Evolutionary conservation across 1,140 invertebrate genomes (phyloP).

Genomic region (Caenorhabditis briggsae): DNA sequence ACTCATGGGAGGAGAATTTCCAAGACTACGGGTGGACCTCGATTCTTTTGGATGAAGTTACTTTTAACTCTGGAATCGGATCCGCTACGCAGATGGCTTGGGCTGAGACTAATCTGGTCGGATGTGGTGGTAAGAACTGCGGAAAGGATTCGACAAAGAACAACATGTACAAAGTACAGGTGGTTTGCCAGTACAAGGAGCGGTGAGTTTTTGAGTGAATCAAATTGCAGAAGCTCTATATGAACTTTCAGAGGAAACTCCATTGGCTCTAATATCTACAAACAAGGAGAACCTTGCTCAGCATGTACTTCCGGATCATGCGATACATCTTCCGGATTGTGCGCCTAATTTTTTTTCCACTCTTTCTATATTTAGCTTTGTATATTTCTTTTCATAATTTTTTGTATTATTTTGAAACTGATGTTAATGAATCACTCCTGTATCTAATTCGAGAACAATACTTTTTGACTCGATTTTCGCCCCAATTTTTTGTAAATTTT

Average conservation of each 20-base stretch:
- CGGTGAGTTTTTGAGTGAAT: background rate
- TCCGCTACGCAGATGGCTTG: conserved; percentile 60
- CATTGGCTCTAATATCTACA: background rate
- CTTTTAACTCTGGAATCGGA: conserved; percentile 53
- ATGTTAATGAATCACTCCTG: background rate
- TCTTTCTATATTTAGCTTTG: too few relatives aligned
- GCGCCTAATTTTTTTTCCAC: too few relatives aligned
- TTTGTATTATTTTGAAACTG: background rate
- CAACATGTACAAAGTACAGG: background rate
- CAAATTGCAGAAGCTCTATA: background rate
- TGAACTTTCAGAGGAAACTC: background rate
- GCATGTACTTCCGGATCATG: background rate
- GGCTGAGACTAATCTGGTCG: conserved; percentile 24
- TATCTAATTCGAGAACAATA: too few relatives aligned
- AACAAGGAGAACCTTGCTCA: background rate
- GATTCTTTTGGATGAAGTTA: background rate
- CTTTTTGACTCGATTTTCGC: too few relatives aligned
- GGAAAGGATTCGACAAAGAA: background rate
- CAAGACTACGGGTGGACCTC: conserved; percentile 53
- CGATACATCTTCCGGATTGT: background rate
- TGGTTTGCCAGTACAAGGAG: conserved; percentile 43
- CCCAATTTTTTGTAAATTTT: too few relatives aligned
- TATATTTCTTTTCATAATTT: too few relatives aligned
- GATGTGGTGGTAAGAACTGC: conserved; percentile 53
- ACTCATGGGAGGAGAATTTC: conserved; percentile 53